A percentile compares a stretch with the other conserved stretches of the same genome.
phyloP scores from a whole-genome alignment of 1,140 invertebrate genomes.

The Neodiprion virginianus region DNA sequence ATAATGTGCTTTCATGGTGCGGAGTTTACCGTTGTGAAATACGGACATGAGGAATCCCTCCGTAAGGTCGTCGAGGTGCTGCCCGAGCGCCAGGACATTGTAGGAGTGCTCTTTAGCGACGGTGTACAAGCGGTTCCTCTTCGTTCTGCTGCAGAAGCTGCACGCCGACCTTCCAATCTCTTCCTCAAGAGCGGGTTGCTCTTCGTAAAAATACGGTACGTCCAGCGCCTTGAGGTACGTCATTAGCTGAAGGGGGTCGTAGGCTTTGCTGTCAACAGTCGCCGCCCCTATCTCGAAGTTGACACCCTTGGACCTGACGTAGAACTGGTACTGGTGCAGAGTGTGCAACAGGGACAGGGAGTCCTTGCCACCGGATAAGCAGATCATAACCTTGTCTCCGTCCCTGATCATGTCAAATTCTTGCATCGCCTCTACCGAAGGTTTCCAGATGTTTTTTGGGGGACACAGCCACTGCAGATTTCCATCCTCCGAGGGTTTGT shows the following conservation, averaged over 20 bases:
- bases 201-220: conserved; percentile 77
- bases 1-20: conserved; percentile 86
- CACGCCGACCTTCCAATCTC: conserved; percentile 54
- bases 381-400: conserved; percentile 83
- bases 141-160: conserved; percentile 74
- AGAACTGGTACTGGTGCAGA: conserved; percentile 84
- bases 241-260: conserved; percentile 73
- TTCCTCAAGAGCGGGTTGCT: conserved; percentile 57
- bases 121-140: conserved; percentile 76
- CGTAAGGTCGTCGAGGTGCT: conserved; percentile 86
- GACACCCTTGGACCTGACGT: conserved; percentile 75
- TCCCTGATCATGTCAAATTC: conserved; percentile 87
- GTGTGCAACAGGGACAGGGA: conserved; percentile 85
- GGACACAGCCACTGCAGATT: conserved; percentile 74
- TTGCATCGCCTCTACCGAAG: conserved; percentile 79
- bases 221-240: conserved; percentile 72
- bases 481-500: neutral
- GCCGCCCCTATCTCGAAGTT: conserved; percentile 79
- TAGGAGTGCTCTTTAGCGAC: conserved; percentile 79
- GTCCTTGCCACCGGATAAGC: conserved; percentile 83
- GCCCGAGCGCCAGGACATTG: conserved; percentile 86
- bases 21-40: conserved; percentile 80
- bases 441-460: conserved; percentile 83
- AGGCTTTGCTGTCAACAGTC: conserved; percentile 73
- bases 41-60: conserved; percentile 84